phyloP scores from a whole-genome alignment of 2,888 invertebrate genomes.

The Volucella inanis region DNA sequence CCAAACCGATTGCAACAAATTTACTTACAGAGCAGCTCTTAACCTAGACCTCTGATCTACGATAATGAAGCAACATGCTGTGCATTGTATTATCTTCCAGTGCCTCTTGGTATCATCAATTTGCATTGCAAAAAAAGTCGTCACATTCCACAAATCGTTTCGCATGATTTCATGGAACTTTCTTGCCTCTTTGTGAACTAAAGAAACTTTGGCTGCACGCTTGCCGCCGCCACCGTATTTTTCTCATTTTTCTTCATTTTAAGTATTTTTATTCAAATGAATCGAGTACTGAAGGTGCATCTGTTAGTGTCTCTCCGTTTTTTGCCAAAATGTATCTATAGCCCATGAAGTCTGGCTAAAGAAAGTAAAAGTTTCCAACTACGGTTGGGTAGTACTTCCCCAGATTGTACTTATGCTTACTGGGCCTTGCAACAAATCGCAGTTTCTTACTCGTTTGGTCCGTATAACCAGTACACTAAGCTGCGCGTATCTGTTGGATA shows the following conservation, averaged over 20 bases:
- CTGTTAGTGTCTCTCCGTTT: neutral
- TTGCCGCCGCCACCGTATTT: neutral
- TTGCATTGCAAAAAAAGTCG: conserved; percentile 25
- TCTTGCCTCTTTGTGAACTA: conserved; percentile 42
- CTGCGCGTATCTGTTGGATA: conserved; percentile 26
- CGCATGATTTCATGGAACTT: conserved; percentile 68
- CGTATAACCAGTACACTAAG: conserved; percentile 40
- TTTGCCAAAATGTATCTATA: conserved; percentile 37
- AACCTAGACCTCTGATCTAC: conserved; percentile 31
- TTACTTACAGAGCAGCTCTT: conserved; percentile 4
- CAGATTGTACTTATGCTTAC: conserved; percentile 38
- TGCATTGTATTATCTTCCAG: no score
- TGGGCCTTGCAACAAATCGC: conserved; percentile 53
- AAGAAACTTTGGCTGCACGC: conserved; percentile 16
- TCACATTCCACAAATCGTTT: conserved; percentile 60
- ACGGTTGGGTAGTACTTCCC: conserved; percentile 28
- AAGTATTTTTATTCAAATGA: conserved; percentile 66
- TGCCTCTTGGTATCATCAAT: conserved; percentile 20
- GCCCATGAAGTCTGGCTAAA: conserved; percentile 30
- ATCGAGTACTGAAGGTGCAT: conserved; percentile 10
- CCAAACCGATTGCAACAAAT: neutral
- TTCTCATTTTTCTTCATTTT: conserved; percentile 17
- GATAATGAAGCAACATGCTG: conserved; percentile 2
- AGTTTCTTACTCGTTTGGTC: conserved; percentile 54
- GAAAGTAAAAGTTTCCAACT: conserved; percentile 67